Base-by-base conservation (phyloP, 2,113 vertebrate species). In the Addax nasomaculatus region DNA sequence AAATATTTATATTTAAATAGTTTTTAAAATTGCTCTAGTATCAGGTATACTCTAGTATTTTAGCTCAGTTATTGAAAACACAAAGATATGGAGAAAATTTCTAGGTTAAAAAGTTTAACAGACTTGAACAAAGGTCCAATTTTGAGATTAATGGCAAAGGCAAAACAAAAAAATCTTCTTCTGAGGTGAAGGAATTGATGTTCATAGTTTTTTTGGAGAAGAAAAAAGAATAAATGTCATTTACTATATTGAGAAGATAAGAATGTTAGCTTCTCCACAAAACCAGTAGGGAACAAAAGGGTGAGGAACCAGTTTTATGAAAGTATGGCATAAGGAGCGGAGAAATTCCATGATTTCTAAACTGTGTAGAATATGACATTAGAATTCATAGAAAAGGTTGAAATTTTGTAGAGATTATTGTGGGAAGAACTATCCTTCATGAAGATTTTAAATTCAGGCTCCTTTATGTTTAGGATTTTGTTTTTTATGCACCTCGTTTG, bases 401-500 rank as follows among this genome's bases (percentile, higher is more conserved):
- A 94, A 81, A 95, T 87, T 93, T 73, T 81, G 30, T 96, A 79
- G 12, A 60, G 4, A 30, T 64, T 93, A n/a, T 85, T 91, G 13
- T 97, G 19, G 67, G 60, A 94, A 43, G 39, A 13, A 64, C 47
- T 92, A 0, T 83, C 60, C 47, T 91, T 89, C 21, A 90, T 49
- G 39, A 97, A 92, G 43, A 85, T 97, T 97, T 93, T 96, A 96
- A 94, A 76, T 93, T 95, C 7, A 60, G 25, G 81, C 49, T 97
- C 45, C 88, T 98, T 97, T 98, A 45, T 98, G 55, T 97, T 62
- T 95, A 99, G 99, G 99, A 99, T 98, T 99, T 99, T 99, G 99
- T 99, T 93, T 99, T 99, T 98, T 99, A 99, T 93, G 99, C 99
- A 4, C 99, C 99, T 1, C 99, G 99, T 6, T 99, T 99, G 98